phyloP scores from a whole-genome alignment of 2,797 vertebrate genomes.

The Carcharodon carcharias region DNA sequence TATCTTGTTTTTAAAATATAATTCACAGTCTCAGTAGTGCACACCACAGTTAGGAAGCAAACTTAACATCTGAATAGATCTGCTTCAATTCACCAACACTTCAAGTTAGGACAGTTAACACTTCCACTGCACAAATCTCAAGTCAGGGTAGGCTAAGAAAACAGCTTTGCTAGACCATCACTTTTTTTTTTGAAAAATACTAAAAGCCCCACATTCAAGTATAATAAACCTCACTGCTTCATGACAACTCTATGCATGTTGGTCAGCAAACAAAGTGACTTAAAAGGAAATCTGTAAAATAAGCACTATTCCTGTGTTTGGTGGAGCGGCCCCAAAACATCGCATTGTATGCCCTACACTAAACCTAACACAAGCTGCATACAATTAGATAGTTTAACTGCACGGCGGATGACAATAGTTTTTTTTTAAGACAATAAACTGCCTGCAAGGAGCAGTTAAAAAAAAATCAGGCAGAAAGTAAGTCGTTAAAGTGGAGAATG shows the following conservation, averaged over 20 bases:
- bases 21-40: background rate
- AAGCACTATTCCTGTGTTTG: background rate
- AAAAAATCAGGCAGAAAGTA: background rate
- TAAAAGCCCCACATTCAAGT: background rate
- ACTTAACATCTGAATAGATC: background rate
- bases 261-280: background rate
- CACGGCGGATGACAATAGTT: background rate
- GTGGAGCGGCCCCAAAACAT: background rate
- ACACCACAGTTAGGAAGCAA: background rate
- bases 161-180: background rate
- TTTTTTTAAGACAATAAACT: background rate
- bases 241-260: background rate
- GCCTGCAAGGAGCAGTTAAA: background rate
- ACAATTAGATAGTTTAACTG: background rate
- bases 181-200: background rate
- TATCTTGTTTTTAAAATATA: background rate
- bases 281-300: background rate
- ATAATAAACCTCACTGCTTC: background rate
- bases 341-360: background rate
- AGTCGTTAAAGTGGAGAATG: background rate
- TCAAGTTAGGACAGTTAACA: background rate
- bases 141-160: background rate
- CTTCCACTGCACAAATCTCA: background rate
- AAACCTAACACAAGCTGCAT: background rate
- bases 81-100: background rate